Percentiles rank a stretch among this genome's conserved stretches.
Conservation (phyloP, 1,140 invertebrate species). For the Zaprionus inermis region DNA sequence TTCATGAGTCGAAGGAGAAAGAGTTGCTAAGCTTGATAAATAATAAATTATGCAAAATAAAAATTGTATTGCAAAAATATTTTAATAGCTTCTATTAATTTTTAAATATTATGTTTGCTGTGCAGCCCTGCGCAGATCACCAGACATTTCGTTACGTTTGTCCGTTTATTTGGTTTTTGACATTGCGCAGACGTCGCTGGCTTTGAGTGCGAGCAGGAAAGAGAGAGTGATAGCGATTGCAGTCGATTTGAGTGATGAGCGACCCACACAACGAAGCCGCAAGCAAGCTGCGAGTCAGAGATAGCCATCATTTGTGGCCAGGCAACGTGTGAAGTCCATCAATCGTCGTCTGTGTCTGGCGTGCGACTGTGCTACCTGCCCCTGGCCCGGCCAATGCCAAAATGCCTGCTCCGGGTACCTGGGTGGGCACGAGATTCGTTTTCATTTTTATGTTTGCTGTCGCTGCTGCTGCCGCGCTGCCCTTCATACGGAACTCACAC, state of each 20-base stretch:
- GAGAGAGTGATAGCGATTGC: constrained; percentile 51
- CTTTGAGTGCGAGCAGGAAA: neutral
- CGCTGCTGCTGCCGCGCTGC: constrained; percentile 27
- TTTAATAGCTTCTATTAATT: neutral
- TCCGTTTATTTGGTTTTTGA: constrained; percentile 44
- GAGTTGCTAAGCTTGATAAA: neutral
- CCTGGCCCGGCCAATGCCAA: constrained; percentile 25
- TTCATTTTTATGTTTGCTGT: constrained; percentile 74
- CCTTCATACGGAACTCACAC: constrained; percentile 71
- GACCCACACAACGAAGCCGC: constrained; percentile 66
- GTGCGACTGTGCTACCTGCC: constrained; percentile 53
- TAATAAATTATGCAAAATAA: neutral
- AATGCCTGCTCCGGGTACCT: constrained; percentile 43
- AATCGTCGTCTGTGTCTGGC: constrained; percentile 70
- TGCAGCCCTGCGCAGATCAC: constrained; percentile 40
- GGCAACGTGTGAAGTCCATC: constrained; percentile 71
- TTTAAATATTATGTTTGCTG: neutral
- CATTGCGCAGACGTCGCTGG: constrained; percentile 8
- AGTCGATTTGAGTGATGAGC: constrained; percentile 77
- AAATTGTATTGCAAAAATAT: neutral
- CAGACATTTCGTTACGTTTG: constrained; percentile 56
- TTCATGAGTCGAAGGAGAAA: neutral
- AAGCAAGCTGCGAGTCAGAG: constrained; percentile 53
- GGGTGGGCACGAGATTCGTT: constrained; percentile 74
- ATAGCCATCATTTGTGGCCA: constrained; percentile 64